Evolutionary conservation across 2,113 vertebrate species (phyloP), one percentile per base, ranked within the genome.

Genomic region (Diglossa brunneiventris): DNA sequence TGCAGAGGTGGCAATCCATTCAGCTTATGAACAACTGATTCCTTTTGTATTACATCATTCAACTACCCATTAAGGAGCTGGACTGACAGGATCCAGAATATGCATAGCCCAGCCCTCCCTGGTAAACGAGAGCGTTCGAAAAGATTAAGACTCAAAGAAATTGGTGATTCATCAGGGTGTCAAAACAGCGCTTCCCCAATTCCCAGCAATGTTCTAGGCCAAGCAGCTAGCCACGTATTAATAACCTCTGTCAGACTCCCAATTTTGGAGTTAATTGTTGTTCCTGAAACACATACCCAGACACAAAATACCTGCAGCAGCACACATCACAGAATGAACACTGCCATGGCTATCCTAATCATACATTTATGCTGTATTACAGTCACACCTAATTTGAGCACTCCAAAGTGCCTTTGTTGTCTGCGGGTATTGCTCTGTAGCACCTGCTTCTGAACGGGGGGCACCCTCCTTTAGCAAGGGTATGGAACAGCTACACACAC

Each of bases 51-150:
- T 88, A 95, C 90, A 96, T 94, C 85, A 97, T 68, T 93, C 83
- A 95, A 35, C 80, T 93, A 74, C 83, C 95, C 76, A 97, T 97
- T 96, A 97, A 96, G 95, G 77, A 97, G 93, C 94, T 96, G 96
- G 96, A 96, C 93, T 93, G 94, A 96, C 94, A 95, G 87, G 91
- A 93, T 97, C 86, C 92, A 85, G 78, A 96, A 93, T 49, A 87
- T 47, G 88, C 94, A 76, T n/a, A 94, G 91, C 90, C 90, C 91
- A 92, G 79, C 92, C 95, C 92, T 93, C 94, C 70, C 83, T 1
- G 46, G 89, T 87, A 89, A 95, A 96, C 27, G 80, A 93, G 89
- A 90, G 84, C 19, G 1, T 90, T 94, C 21, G 30, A 89, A 93
- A 94, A 95, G 87, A 96, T 93, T 96, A 95, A 95, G 80, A 95